A percentile compares a stretch with the other conserved stretches of the same genome.
Evolutionary conservation across 2,113 vertebrate species (phyloP).

Genomic region (Corynorhinus townsendii): DNA sequence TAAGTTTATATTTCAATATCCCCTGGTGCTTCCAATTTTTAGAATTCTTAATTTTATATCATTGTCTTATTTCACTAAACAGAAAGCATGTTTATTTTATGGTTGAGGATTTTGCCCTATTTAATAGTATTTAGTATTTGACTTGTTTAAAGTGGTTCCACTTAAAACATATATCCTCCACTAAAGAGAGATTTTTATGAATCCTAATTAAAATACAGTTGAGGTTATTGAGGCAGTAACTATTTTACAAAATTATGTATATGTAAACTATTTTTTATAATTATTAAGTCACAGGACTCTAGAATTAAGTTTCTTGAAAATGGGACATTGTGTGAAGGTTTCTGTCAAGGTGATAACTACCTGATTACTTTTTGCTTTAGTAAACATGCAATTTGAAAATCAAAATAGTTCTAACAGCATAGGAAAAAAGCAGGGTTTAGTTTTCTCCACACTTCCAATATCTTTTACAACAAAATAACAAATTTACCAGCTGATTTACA

Average conservation of each 20-base stretch:
- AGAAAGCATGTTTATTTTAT: neutral
- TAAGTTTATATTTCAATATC: neutral
- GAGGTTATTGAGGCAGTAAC: neutral
- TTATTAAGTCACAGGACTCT: neutral
- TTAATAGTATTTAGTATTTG: neutral
- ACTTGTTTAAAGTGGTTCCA: neutral
- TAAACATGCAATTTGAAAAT: neutral
- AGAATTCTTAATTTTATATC: neutral
- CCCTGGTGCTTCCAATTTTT: neutral
- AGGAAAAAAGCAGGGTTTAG: neutral
- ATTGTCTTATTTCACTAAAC: neutral
- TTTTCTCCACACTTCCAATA: neutral
- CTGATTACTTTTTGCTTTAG: neutral
- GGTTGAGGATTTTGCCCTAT: neutral
- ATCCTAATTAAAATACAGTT: neutral
- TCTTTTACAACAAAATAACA: neutral
- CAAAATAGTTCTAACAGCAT: neutral
- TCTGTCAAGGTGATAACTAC: neutral
- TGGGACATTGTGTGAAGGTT: neutral
- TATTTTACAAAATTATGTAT: neutral
- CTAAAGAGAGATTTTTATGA: neutral
- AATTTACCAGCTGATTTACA: neutral
- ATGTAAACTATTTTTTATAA: neutral
- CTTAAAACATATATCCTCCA: neutral
- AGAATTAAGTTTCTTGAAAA: neutral